Evolutionary conservation across 2,888 invertebrate species (phyloP).

Genomic region (Calameuta idolon): DNA sequence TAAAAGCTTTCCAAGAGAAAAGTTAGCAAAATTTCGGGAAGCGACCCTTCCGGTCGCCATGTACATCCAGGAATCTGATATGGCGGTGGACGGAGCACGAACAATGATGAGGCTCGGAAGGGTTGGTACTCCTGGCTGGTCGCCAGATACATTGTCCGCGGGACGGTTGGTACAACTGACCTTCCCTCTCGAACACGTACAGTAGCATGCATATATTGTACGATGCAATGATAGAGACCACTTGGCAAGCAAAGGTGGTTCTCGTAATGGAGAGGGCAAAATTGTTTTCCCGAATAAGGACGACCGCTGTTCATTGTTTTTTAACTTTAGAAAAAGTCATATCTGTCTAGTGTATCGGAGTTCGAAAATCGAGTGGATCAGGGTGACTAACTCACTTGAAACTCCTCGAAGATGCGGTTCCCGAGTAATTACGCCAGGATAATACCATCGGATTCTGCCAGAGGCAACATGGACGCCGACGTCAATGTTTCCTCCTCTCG

Average conservation of each 20-base stretch:
- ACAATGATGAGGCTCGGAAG: slow-evolving; percentile 57
- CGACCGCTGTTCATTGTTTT: not conserved
- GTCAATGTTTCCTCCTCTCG: not conserved
- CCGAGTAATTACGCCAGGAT: slow-evolving; percentile 4
- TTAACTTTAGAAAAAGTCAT: not conserved
- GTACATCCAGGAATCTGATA: slow-evolving; percentile 42
- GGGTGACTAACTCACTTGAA: not conserved
- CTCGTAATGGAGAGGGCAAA: slow-evolving; percentile 39
- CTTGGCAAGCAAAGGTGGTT: slow-evolving; percentile 40
- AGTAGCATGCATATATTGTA: slow-evolving; percentile 40
- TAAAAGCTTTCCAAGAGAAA: not conserved
- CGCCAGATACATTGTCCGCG: slow-evolving; percentile 58
- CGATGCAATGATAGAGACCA: slow-evolving; percentile 42
- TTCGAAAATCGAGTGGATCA: not conserved
- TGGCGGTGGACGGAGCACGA: slow-evolving; percentile 44
- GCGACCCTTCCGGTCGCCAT: slow-evolving; percentile 40
- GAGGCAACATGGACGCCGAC: not conserved
- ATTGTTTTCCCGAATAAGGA: slow-evolving; percentile 38
- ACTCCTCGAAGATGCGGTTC: not conserved
- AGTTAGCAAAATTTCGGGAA: slow-evolving; percentile 31
- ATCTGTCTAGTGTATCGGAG: not conserved
- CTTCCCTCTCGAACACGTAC: slow-evolving; percentile 38
- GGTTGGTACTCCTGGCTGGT: slow-evolving; percentile 49
- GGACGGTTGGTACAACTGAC: slow-evolving; percentile 48
- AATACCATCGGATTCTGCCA: not conserved